Evolutionary conservation across 1,140 invertebrate species (phyloP), one percentile per base, ranked within the genome.

Genomic region (Helicorthomorpha holstii): DNA sequence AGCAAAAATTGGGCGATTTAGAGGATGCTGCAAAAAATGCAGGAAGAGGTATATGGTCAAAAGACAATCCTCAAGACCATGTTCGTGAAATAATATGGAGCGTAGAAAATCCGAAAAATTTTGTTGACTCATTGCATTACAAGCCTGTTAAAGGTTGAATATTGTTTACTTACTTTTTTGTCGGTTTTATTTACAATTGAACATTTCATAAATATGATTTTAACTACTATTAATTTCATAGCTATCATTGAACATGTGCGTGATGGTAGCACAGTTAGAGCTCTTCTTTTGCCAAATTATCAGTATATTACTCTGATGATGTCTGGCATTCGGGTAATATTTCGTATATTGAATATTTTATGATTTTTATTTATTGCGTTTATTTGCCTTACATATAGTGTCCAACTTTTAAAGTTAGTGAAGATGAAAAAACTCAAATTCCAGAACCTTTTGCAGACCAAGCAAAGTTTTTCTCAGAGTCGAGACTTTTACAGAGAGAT

Each of bases 171-270:
- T n/a, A n/a, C n/a, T n/a, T n/a, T n/a, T n/a, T n/a, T n/a, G n/a
- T n/a, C n/a, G n/a, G n/a, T n/a, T n/a, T n/a, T n/a, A n/a, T 19
- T 12, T 41, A 41, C 38, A 12, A 12, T 12, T 12, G 38, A 41
- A 12, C 12, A 41, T 41, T 41, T 12, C 38, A 19, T 19, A 41
- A 41, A 41, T 19, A 12, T 12, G 12, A 19, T 12, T 41, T 19
- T 41, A 12, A 22, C n/a, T 45, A 50, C 49, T 19, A 49, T 48
- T 42, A 53, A 38, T 49, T 52, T 62, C 12, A 74, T 80, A 65
- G 90, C 89, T 48, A 78, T 96, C 25, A 85, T 98, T 62, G 92
- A 97, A 68, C 84, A 93, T 73, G 91, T 98, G 1, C 75, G 91
- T 54, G 93, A 98, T 72, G 94, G 94, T 1, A 95, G 91, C 21